Conservation (phyloP, 2,888 invertebrate species). For the Hydrotaea diabolus region DNA sequence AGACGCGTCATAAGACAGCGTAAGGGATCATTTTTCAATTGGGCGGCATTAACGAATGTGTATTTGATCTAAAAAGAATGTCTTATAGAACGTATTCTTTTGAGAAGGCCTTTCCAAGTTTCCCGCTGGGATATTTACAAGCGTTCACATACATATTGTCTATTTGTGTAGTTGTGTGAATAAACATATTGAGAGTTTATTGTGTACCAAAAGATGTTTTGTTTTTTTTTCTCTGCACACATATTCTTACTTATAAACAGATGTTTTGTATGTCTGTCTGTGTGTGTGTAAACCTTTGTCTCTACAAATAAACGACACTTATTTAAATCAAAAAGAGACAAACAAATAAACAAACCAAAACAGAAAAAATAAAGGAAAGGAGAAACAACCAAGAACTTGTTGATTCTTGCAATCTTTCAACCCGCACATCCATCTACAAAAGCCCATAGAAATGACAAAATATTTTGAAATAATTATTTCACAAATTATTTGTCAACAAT, state of each 20-base stretch:
- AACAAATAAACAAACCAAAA: slow-evolving; percentile 5
- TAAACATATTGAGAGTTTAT: background rate
- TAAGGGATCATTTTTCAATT: no score
- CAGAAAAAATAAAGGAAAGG: background rate
- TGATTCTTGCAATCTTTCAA: slow-evolving; percentile 3
- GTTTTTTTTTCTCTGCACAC: background rate
- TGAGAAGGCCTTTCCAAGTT: no score
- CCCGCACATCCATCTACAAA: no score
- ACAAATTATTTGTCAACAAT: slow-evolving; percentile 15
- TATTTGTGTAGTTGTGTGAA: background rate
- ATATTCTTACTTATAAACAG: background rate
- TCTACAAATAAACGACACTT: background rate
- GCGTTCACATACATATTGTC: background rate
- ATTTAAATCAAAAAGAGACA: slow-evolving; percentile 2
- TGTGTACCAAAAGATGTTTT: background rate
- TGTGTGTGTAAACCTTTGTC: background rate
- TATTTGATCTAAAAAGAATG: no score
- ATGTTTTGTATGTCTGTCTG: no score
- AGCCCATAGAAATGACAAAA: slow-evolving; percentile 4
- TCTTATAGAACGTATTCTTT: no score
- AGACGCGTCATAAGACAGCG: no score
- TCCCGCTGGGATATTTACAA: no score
- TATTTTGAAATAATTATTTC: slow-evolving; percentile 10
- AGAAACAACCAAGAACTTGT: slow-evolving; percentile 1
- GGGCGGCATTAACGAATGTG: no score